phyloP scores from a whole-genome alignment of 2,888 invertebrate genomes.

The Cinara cedri region DNA sequence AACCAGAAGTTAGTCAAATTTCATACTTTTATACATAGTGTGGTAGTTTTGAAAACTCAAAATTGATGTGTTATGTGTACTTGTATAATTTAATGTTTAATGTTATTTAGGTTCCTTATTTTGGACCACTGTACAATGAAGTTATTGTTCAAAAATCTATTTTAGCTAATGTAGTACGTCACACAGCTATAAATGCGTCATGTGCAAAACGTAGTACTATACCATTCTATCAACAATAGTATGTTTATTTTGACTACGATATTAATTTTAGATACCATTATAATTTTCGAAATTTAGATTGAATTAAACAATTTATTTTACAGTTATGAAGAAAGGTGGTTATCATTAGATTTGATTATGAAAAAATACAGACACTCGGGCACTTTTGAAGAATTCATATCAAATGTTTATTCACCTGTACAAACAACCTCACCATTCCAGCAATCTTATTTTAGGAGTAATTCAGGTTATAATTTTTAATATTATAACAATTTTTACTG shows the following conservation, averaged over 20 bases:
- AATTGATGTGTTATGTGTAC: not conserved
- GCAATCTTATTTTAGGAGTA: constrained; percentile 17
- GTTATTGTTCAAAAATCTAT: constrained; percentile 76
- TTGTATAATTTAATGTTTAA: constrained; percentile 58
- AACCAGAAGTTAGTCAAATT: constrained; percentile 57
- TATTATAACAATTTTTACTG: too few species aligned
- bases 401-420: constrained; percentile 74
- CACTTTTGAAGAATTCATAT: constrained; percentile 88
- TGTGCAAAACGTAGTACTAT: constrained; percentile 87
- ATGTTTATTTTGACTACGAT: constrained; percentile 62
- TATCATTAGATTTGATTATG: constrained; percentile 83
- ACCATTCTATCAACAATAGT: constrained; percentile 90
- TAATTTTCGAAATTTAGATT: not conserved
- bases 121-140: constrained; percentile 95
- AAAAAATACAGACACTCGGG: constrained; percentile 83
- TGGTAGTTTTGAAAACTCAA: not conserved
- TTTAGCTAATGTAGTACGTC: constrained; percentile 83
- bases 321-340: constrained; percentile 90
- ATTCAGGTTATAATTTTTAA: constrained; percentile 10
- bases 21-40: not conserved
- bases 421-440: constrained; percentile 61
- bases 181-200: constrained; percentile 90
- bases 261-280: constrained; percentile 26
- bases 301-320: not conserved
- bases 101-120: constrained; percentile 76